A percentile compares a stretch with the other conserved stretches of the same genome.
phyloP scores from a whole-genome alignment of 1,140 invertebrate species.

The Euura saliciscinereae region DNA sequence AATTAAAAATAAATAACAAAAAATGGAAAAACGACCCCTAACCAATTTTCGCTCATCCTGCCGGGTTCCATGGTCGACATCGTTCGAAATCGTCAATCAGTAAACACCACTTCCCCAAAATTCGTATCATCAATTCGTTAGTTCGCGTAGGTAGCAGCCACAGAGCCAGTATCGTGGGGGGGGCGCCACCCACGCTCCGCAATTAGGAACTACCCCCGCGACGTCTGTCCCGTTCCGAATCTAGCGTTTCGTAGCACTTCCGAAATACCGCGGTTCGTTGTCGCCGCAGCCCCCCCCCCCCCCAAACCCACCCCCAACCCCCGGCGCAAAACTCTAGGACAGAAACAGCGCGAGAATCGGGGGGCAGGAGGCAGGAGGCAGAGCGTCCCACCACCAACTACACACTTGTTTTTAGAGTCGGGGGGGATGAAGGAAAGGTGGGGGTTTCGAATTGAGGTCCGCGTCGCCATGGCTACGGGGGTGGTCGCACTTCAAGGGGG shows the following conservation, averaged over 20 bases:
- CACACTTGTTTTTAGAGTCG: constrained; percentile 52
- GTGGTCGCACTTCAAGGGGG: constrained; percentile 52
- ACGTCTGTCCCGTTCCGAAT: constrained; percentile 44
- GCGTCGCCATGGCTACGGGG: constrained; percentile 52
- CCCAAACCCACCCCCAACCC: background rate
- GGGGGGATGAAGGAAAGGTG: constrained; percentile 28
- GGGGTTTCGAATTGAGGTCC: constrained; percentile 39
- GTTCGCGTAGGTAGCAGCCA: too few relatives aligned
- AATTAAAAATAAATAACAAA: too few relatives aligned
- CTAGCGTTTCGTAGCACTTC: constrained; percentile 12
- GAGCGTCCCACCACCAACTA: constrained; percentile 36
- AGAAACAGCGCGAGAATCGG: too few relatives aligned
- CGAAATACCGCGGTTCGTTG: background rate
- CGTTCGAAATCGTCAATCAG: too few relatives aligned
- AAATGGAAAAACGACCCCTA: too few relatives aligned
- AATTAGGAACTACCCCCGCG: constrained; percentile 53
- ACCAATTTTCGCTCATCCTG: too few relatives aligned
- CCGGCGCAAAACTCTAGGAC: too few relatives aligned
- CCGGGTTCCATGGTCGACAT: too few relatives aligned
- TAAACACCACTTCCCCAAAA: too few relatives aligned
- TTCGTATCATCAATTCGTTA: too few relatives aligned
- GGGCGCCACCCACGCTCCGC: constrained; percentile 46
- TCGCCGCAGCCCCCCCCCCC: constrained; percentile 14
- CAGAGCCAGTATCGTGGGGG: constrained; percentile 17
- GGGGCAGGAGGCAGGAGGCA: background rate